Percentiles rank a stretch among this genome's conserved stretches.
These are phyloP conservation scores for Dione juno DNA, from an alignment of 2,888 invertebrate species.

Conservation along the genomic window DNA sequence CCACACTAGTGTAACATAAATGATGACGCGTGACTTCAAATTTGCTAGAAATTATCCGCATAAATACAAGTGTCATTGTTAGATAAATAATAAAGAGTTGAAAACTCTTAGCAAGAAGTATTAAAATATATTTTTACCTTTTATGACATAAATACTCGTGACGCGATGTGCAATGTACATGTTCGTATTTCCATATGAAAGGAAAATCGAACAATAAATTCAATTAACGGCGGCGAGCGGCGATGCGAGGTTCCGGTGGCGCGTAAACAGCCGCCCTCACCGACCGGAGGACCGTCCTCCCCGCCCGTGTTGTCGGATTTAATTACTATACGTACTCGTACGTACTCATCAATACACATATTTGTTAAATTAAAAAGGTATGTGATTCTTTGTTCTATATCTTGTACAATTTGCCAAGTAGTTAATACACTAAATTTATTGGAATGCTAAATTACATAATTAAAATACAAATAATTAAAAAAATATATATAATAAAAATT, in stretches of 20 bases:
- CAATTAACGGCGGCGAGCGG: conserved; percentile 33
- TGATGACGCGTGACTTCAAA: too few relatives aligned
- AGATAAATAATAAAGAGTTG: too few relatives aligned
- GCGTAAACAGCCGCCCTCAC: conserved; percentile 12
- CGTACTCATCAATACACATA: too few relatives aligned
- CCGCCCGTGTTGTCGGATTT: background rate
- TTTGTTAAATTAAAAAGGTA: too few relatives aligned
- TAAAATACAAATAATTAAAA: too few relatives aligned
- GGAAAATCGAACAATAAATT: conserved; percentile 35
- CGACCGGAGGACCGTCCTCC: background rate
- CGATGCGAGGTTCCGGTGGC: conserved; percentile 19
- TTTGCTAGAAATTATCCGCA: too few relatives aligned
- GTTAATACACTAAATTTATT: background rate
- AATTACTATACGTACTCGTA: background rate
- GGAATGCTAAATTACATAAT: too few relatives aligned
- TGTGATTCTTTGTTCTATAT: too few relatives aligned
- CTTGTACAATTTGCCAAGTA: too few relatives aligned
- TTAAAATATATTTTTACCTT: background rate
- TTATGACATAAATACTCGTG: background rate
- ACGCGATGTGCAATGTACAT: conserved; percentile 17
- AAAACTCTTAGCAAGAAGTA: background rate
- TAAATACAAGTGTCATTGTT: too few relatives aligned
- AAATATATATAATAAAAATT: too few relatives aligned
- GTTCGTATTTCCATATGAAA: conserved; percentile 37
- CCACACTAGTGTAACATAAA: too few relatives aligned